Evolutionary conservation across 2,113 vertebrate genomes (phyloP).

Genomic region (Callionymus lyra): DNA sequence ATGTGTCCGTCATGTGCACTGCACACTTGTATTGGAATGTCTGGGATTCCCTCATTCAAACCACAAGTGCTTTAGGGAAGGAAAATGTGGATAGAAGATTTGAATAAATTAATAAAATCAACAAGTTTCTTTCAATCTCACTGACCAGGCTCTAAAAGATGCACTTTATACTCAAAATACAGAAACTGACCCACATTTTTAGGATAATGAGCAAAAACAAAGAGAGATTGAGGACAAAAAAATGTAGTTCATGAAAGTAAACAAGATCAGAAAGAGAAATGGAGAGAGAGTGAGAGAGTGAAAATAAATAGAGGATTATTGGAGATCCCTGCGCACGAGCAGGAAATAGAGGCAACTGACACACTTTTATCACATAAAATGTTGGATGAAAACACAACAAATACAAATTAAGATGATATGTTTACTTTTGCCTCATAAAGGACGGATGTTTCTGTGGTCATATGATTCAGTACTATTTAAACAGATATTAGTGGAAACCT

Average conservation of each 20-base stretch:
- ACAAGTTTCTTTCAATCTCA: too few species aligned
- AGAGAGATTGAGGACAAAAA: conserved; percentile 44
- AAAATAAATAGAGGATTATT: conserved; percentile 43
- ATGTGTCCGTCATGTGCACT: too few species aligned
- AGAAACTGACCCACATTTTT: conserved; percentile 12
- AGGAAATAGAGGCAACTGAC: conserved; percentile 16
- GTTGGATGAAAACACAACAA: background rate
- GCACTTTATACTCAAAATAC: too few species aligned
- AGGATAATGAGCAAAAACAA: conserved; percentile 27
- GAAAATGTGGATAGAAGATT: too few species aligned
- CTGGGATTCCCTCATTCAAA: too few species aligned
- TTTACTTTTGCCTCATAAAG: background rate
- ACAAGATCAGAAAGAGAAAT: conserved; percentile 25
- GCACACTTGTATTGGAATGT: too few species aligned
- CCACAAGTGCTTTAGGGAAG: too few species aligned
- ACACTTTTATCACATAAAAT: background rate
- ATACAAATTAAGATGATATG: background rate
- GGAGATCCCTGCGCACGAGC: conserved; percentile 22
- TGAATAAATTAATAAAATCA: too few species aligned
- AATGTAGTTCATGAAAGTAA: conserved; percentile 14
- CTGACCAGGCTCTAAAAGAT: too few species aligned
- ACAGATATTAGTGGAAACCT: background rate
- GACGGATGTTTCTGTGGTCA: too few species aligned
- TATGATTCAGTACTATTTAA: too few species aligned
- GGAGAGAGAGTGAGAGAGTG: conserved; percentile 2